Evolutionary conservation across 2,888 invertebrate species (phyloP), one percentile per base, ranked within the genome.

Genomic region (Heteromurus nitidus): DNA sequence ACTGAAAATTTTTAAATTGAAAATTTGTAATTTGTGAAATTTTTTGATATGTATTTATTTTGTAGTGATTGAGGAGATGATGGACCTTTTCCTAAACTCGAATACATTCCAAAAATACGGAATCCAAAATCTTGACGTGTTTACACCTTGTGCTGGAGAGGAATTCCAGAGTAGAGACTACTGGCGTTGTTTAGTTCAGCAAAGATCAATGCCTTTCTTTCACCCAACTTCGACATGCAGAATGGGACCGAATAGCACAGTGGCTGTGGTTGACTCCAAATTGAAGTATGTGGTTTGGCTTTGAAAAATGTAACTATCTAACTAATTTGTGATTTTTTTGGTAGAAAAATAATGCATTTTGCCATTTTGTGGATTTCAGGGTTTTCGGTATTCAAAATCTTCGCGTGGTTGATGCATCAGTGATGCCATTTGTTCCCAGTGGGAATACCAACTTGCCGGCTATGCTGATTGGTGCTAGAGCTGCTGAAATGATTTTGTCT

Each of bases 201-300:
- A 60, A 26, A 60, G 22, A 28, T 9, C 55, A 2, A 47, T 47
- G 2, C 84, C 62, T 0, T 31, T 20, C n/a, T 31, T 69, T 26
- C 81, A 83, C 58, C 72, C 83, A 28, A 84, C 84, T 0, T 84
- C 84, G 7, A 79, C 84, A 16, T 82, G 82, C 31, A 64, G 84
- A 42, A 84, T 84, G 84, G 84, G 82, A 1, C 79, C 80, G 44
- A 84, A 82, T 44, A 60, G 26, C 13, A 31, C 65, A 0, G 82
- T 80, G n/a, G 82, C 79, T 16, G 84, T 75, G 0, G 75, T 82
- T 1, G 84, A 84, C 42, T 82, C 82, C 0, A 69, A 79, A 31
- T 47, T 84, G 2, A 79, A 74, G 84, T 83, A 73, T 1, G 26
- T 53, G 47, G 44, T 24, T 50, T 50, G 5, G n/a, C n/a, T n/a